These are phyloP conservation scores for Ennomos erosarius DNA, from an alignment of 2,888 invertebrate species.

Conservation along the genomic window DNA sequence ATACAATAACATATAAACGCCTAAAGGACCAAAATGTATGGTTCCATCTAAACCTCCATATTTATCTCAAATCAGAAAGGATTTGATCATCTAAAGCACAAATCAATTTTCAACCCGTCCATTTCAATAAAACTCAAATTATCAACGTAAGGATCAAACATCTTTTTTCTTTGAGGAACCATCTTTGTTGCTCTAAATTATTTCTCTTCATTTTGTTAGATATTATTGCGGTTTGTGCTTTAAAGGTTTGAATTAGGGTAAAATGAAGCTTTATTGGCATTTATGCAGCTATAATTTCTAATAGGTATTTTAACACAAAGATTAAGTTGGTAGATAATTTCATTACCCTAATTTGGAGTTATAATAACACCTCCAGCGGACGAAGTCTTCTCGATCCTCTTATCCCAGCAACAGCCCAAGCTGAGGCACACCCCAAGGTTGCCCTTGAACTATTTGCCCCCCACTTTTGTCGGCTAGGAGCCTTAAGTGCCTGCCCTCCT, in stretches of 20 bases:
- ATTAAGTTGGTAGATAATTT: no score
- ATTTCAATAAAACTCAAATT: slow-evolving; percentile 62
- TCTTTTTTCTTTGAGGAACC: slow-evolving; percentile 63
- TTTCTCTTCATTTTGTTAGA: slow-evolving; percentile 60
- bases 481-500: no score
- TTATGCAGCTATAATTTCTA: slow-evolving; percentile 33
- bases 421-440: no score
- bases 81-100: slow-evolving; percentile 38
- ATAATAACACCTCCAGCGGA: no score
- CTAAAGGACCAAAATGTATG: slow-evolving; percentile 10
- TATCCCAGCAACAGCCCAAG: no score
- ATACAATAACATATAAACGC: neutral
- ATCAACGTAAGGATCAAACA: slow-evolving; percentile 56
- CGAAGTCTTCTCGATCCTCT: no score
- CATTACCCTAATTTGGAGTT: no score
- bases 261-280: slow-evolving; percentile 48
- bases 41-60: slow-evolving; percentile 4
- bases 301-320: no score
- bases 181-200: slow-evolving; percentile 63
- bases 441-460: no score
- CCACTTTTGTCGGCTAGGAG: no score
- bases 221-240: slow-evolving; percentile 57
- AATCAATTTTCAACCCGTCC: slow-evolving; percentile 50
- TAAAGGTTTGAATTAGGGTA: slow-evolving; percentile 52
- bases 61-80: slow-evolving; percentile 19